phyloP scores from a whole-genome alignment of 1,140 invertebrate species.

The Tenebrio molitor region DNA sequence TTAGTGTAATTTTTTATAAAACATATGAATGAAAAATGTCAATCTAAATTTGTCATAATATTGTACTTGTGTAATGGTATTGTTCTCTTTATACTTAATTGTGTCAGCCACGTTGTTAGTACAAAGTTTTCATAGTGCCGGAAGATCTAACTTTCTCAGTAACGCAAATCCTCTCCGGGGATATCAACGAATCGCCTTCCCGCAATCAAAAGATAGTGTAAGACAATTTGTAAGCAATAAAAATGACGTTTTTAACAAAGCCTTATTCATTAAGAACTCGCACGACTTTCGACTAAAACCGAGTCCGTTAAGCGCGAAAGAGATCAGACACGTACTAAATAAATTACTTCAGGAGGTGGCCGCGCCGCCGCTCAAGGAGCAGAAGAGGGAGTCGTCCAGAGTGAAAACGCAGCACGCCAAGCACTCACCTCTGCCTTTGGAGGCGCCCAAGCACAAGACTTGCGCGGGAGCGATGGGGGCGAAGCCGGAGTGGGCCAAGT shows the following conservation, averaged over 20 bases:
- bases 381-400: neutral
- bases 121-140: constrained; percentile 46
- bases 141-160: constrained; percentile 1
- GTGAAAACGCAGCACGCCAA: neutral
- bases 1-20: constrained; percentile 33
- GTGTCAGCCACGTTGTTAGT: constrained; percentile 36
- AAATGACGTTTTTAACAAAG: constrained; percentile 40
- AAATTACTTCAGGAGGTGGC: neutral
- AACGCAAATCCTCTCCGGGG: constrained; percentile 12
- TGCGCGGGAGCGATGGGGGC: no score
- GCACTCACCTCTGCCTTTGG: neutral
- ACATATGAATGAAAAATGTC: constrained; percentile 37
- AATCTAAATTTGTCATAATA: constrained; percentile 40
- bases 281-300: constrained; percentile 23
- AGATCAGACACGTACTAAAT: constrained; percentile 18
- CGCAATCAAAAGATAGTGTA: constrained; percentile 39
- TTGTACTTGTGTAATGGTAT: constrained; percentile 31
- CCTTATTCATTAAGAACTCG: constrained; percentile 35
- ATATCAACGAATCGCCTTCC: constrained; percentile 26
- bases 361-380: neutral
- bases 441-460: no score
- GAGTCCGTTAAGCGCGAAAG: constrained; percentile 6
- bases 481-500: constrained; percentile 68
- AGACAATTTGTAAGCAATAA: constrained; percentile 46
- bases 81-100: constrained; percentile 28